These are phyloP conservation scores for Thereuonema tuberculata DNA, from an alignment of 1,140 invertebrate species.

Conservation along the genomic window DNA sequence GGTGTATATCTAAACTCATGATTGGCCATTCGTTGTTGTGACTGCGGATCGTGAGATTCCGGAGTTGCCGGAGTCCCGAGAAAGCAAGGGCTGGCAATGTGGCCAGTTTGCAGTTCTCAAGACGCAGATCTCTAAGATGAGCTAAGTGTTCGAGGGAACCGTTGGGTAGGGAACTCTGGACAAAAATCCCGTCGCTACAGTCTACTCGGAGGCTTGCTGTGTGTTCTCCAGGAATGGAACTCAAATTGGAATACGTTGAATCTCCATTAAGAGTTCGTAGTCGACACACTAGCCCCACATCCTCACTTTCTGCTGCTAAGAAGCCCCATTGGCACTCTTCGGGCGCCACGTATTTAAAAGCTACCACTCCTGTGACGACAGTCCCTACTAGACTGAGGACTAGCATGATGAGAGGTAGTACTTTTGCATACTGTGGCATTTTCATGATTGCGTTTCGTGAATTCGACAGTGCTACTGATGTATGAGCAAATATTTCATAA, in stretches of 20 bases:
- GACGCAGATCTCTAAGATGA: constrained; percentile 48
- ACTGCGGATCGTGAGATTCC: constrained; percentile 50
- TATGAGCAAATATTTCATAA: too few species aligned
- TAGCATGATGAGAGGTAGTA: not conserved
- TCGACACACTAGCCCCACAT: constrained; percentile 61
- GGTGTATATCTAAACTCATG: constrained; percentile 57
- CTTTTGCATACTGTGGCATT: not conserved
- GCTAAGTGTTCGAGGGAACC: constrained; percentile 48
- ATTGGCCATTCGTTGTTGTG: constrained; percentile 62
- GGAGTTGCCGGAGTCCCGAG: constrained; percentile 47
- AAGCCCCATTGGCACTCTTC: constrained; percentile 63
- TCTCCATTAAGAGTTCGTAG: constrained; percentile 63
- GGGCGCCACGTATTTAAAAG: constrained; percentile 56
- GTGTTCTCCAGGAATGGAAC: constrained; percentile 65
- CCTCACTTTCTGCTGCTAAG: constrained; percentile 34
- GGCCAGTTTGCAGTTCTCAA: constrained; percentile 65
- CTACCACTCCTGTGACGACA: constrained; percentile 20
- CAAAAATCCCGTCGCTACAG: constrained; percentile 67
- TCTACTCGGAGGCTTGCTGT: constrained; percentile 61
- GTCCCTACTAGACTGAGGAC: constrained; percentile 14
- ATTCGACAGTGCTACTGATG: too few species aligned
- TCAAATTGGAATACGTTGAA: constrained; percentile 73
- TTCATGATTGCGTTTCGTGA: too few species aligned
- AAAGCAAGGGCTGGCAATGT: constrained; percentile 53
- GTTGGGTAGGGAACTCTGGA: constrained; percentile 45